phyloP scores from a whole-genome alignment of 2,113 vertebrate species.

The Varanus komodoensis region DNA sequence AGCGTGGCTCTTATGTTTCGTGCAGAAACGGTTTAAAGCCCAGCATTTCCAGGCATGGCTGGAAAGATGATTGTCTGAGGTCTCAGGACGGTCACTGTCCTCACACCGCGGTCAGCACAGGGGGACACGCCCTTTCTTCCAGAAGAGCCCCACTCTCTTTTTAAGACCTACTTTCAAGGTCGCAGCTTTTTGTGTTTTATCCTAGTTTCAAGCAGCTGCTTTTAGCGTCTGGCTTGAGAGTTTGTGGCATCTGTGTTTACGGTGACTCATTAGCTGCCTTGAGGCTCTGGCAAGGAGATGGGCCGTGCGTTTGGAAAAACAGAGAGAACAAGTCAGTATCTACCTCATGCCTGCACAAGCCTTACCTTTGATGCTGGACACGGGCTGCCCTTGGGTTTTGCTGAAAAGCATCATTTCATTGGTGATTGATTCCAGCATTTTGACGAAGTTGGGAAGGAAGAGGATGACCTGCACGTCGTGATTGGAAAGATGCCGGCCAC shows the following conservation, averaged over 20 bases:
- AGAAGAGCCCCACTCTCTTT: not conserved
- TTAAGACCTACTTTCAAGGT: not conserved
- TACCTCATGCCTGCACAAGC: too few relatives aligned
- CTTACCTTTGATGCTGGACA: constrained; percentile 93
- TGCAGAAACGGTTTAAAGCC: too few relatives aligned
- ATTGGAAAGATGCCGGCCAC: constrained; percentile 95
- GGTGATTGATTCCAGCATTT: constrained; percentile 95
- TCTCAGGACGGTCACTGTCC: too few relatives aligned
- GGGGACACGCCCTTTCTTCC: too few relatives aligned
- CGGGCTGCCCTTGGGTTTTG: constrained; percentile 92
- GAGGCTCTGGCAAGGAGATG: not conserved
- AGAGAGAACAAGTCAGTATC: not conserved
- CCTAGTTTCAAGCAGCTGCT: not conserved
- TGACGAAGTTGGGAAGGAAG: constrained; percentile 96
- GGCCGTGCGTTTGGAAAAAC: not conserved
- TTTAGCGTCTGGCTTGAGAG: not conserved
- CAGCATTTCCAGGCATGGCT: too few relatives aligned
- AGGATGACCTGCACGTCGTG: constrained; percentile 95
- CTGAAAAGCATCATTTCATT: constrained; percentile 93
- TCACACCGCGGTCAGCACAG: too few relatives aligned
- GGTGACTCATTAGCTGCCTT: too few relatives aligned
- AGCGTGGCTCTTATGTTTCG: too few relatives aligned
- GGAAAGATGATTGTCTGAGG: too few relatives aligned
- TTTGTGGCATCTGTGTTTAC: not conserved
- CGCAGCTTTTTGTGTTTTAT: not conserved